Percentiles rank a stretch among this genome's conserved stretches.
Evolutionary conservation across 2,888 invertebrate genomes (phyloP).

Genomic region (Agrochola litura): DNA sequence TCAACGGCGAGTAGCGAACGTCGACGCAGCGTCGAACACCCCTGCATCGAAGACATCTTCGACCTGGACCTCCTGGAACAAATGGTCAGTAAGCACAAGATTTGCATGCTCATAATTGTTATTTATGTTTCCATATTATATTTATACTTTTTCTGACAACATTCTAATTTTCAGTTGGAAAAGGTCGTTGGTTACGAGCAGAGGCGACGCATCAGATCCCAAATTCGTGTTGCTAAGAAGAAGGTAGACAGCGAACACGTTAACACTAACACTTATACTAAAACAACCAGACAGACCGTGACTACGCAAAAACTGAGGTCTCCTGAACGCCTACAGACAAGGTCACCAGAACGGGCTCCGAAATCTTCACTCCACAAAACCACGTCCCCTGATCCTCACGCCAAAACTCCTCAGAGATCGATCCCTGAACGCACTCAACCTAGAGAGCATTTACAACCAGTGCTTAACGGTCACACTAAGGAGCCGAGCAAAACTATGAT

Average conservation of each 20-base stretch:
- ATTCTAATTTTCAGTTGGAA: slow-evolving; percentile 91
- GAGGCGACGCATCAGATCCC: slow-evolving; percentile 93
- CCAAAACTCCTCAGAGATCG: slow-evolving; percentile 68
- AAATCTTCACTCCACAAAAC: slow-evolving; percentile 71
- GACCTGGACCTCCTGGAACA: slow-evolving; percentile 93
- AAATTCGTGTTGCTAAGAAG: slow-evolving; percentile 93
- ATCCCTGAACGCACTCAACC: slow-evolving; percentile 66
- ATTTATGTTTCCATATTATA: slow-evolving; percentile 64
- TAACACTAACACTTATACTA: slow-evolving; percentile 71
- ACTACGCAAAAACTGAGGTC: slow-evolving; percentile 70
- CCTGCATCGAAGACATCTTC: slow-evolving; percentile 93
- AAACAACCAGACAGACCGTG: slow-evolving; percentile 73
- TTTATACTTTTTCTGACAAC: slow-evolving; percentile 67
- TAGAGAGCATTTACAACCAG: slow-evolving; percentile 67
- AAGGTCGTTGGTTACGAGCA: slow-evolving; percentile 94
- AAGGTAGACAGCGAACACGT: slow-evolving; percentile 90
- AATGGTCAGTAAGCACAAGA: slow-evolving; percentile 89
- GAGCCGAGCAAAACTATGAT: slow-evolving; percentile 69
- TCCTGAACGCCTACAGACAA: slow-evolving; percentile 72
- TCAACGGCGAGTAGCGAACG: slow-evolving; percentile 86
- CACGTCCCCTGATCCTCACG: slow-evolving; percentile 75
- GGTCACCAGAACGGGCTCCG: slow-evolving; percentile 72
- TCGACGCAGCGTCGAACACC: slow-evolving; percentile 87
- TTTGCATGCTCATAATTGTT: slow-evolving; percentile 69
- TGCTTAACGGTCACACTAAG: slow-evolving; percentile 78